A percentile compares a stretch with the other conserved stretches of the same genome.
Conservation (phyloP, 1,140 invertebrate genomes). For the Pomacea maculata region DNA sequence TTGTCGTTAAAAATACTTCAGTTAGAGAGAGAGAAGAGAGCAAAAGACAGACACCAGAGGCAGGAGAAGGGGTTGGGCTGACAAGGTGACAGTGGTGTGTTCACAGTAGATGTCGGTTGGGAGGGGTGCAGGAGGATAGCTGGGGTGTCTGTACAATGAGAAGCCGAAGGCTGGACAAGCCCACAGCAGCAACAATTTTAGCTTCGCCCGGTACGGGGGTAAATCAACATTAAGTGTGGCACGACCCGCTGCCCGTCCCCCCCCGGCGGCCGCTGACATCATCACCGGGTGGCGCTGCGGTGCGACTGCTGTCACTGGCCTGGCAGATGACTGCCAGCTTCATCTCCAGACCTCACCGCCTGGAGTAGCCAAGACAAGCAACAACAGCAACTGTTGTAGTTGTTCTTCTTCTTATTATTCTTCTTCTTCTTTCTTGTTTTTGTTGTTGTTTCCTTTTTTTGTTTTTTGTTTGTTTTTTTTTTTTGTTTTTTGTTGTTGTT, state of each 20-base stretch:
- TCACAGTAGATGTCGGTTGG: not conserved
- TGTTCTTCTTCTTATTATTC: no score
- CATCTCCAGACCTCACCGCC: no score
- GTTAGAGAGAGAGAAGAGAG: not conserved
- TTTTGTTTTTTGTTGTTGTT: no score
- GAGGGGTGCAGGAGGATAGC: not conserved
- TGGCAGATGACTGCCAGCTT: no score
- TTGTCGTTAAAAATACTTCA: no score
- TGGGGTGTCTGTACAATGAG: not conserved
- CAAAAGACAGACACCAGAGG: not conserved
- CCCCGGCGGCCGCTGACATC: not conserved
- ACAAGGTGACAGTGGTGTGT: not conserved
- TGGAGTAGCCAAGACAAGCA: no score
- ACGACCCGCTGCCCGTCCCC: not conserved
- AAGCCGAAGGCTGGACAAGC: not conserved
- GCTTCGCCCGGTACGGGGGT: not conserved
- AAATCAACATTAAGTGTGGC: not conserved
- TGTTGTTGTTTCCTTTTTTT: no score
- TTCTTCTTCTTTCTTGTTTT: no score
- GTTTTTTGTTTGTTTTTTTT: no score
- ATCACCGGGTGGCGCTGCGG: not conserved
- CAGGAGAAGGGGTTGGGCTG: not conserved
- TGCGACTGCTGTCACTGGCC: no score
- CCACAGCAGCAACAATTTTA: no score
- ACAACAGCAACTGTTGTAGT: no score